Evolutionary conservation across 2,113 vertebrate species (phyloP), one percentile per base, ranked within the genome.

Genomic region (Tragulus kanchil): DNA sequence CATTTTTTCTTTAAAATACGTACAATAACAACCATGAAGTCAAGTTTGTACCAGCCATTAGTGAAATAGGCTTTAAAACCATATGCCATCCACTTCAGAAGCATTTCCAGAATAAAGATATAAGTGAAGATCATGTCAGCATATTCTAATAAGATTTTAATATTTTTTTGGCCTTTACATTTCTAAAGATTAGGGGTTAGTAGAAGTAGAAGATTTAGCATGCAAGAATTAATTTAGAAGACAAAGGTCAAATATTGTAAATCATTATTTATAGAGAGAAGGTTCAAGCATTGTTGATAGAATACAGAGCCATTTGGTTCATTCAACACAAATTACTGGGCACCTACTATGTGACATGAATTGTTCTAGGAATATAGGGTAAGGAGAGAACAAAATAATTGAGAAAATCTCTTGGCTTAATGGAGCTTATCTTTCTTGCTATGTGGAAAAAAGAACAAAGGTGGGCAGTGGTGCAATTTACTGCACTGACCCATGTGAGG

Each of bases 11-110:
- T 21, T 42, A 54, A 73, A 96, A 97, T 98, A 99, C 99, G 2
- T 99, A 99, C 99, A 97, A 99, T 99, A 82, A 99, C 99, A 98
- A 99, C 99, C 84, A 99, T 97, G 98, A 99, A 99, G 98, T 99
- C 99, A 98, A 99, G 98, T 99, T 99, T 99, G 98, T 99, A 99
- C 99, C 99, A 99, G 93, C 99, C 99, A 96, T 99, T 99, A 96
- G 99, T 99, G 97, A 99, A 99, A 96, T 99, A 99, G 86, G 99
- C 99, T 69, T 99, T 99, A 98, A 99, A 99, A 96, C 99, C 99
- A 97, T 99, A 99, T 0, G 99, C 99, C 82, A 99, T 99, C 99
- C 99, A 99, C 96, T 99, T 99, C 75, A 99, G 98, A 88, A 99
- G 98, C 99, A 99, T 99, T 98, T 99, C 99, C 97, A 99, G 98